Percentiles rank a stretch among this genome's conserved stretches.
Evolutionary conservation across 2,113 vertebrate species (phyloP).

Genomic region (Phalacrocorax carbo): DNA sequence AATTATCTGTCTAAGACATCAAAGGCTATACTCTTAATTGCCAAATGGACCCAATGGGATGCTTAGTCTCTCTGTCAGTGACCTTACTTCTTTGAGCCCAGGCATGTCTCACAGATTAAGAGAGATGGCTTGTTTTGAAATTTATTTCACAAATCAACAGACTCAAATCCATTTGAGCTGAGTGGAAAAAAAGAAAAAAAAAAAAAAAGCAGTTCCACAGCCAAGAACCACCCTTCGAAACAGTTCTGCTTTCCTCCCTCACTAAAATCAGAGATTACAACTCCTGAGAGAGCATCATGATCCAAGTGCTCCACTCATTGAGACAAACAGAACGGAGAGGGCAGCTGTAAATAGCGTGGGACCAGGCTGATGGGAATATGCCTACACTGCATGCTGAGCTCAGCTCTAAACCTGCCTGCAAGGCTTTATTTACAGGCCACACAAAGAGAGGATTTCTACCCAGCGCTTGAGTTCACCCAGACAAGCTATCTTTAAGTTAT

Average conservation of each 20-base stretch:
- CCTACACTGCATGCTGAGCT: neutral
- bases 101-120: neutral
- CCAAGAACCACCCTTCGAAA: neutral
- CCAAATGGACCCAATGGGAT: neutral
- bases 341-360: rapidly evolving
- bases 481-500: neutral
- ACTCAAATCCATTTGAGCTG: neutral
- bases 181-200: neutral
- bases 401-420: neutral
- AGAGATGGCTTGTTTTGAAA: neutral
- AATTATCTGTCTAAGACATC: neutral
- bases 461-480: neutral
- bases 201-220: neutral
- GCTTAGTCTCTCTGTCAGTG: neutral
- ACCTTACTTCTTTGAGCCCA: neutral
- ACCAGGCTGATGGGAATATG: neutral
- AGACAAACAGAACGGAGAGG: neutral
- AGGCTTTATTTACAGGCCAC: neutral
- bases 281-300: rapidly evolving
- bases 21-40: neutral
- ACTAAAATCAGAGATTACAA: neutral
- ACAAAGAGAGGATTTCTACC: neutral
- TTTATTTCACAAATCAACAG: neutral
- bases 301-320: neutral
- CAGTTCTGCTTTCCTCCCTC: neutral